Evolutionary conservation across 2,113 vertebrate species (phyloP).

Genomic region (Lipophrys pholis): DNA sequence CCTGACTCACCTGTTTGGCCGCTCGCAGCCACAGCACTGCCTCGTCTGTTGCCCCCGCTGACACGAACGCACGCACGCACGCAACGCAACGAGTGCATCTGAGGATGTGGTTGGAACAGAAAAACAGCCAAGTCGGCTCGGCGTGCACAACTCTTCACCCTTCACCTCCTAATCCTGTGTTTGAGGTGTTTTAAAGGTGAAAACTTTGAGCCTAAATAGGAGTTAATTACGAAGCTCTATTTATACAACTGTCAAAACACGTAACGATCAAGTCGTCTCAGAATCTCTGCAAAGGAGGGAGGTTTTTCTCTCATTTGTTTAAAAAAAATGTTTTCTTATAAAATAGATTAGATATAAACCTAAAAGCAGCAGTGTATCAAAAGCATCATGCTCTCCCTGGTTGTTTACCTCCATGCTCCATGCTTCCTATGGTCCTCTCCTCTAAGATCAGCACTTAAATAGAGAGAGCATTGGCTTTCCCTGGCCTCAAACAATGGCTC

Average conservation of each 20-base stretch:
- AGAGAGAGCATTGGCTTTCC: constrained; percentile 76
- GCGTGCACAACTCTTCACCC: constrained; percentile 38
- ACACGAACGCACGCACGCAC: too few species aligned
- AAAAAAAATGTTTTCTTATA: neutral
- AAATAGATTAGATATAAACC: constrained; percentile 23
- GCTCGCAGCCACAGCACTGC: constrained; percentile 56
- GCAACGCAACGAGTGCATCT: constrained; percentile 35
- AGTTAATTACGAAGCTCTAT: constrained; percentile 45
- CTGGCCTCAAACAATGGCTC: constrained; percentile 79
- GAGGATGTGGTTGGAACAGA: constrained; percentile 71
- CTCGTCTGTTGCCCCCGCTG: constrained; percentile 32
- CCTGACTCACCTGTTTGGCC: constrained; percentile 80
- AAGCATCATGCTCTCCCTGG: constrained; percentile 30
- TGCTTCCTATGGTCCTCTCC: constrained; percentile 25
- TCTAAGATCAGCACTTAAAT: constrained; percentile 75
- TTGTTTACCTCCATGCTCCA: constrained; percentile 52
- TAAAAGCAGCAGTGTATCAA: constrained; percentile 35
- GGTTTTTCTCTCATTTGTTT: constrained; percentile 17
- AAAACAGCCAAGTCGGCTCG: constrained; percentile 53
- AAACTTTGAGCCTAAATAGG: constrained; percentile 35
- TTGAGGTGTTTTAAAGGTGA: constrained; percentile 45
- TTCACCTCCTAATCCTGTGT: constrained; percentile 37
- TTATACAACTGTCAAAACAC: constrained; percentile 49
- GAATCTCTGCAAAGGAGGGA: constrained; percentile 5
- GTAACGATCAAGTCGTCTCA: constrained; percentile 23